phyloP scores from a whole-genome alignment of 1,140 invertebrate genomes.

The Drosophila miranda region DNA sequence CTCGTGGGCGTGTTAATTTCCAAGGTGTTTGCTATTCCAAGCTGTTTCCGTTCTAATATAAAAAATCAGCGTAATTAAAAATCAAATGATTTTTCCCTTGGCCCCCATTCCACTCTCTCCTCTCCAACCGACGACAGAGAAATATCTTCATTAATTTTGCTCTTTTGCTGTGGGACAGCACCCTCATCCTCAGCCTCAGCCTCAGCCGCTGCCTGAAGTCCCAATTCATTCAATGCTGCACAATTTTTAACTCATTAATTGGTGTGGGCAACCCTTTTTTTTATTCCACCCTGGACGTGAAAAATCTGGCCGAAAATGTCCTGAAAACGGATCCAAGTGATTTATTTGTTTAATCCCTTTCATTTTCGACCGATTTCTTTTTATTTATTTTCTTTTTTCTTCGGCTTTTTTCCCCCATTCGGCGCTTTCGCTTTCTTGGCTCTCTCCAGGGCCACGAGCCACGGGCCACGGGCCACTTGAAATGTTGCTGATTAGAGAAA shows the following conservation, averaged over 20 bases:
- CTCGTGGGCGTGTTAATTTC: conserved; percentile 67
- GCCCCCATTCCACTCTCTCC: conserved; percentile 4
- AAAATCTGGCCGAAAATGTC: conserved; percentile 47
- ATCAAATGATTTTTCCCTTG: conserved; percentile 76
- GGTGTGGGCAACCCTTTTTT: conserved; percentile 69
- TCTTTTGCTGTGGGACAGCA: conserved; percentile 54
- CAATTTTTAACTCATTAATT: conserved; percentile 82
- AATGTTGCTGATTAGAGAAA: conserved; percentile 71
- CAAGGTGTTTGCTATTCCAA: conserved; percentile 77
- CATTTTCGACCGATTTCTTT: conserved; percentile 64
- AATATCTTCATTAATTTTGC: conserved; percentile 82
- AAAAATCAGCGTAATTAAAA: conserved; percentile 82
- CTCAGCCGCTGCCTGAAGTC: conserved; percentile 8
- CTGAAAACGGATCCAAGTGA: conserved; percentile 68
- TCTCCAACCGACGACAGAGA: conserved; percentile 47
- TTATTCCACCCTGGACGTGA: conserved; percentile 16
- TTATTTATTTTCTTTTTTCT: conserved; percentile 24
- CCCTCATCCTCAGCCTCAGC: not conserved
- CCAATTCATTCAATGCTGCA: conserved; percentile 75
- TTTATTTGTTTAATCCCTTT: conserved; percentile 82
- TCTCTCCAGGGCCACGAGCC: not conserved
- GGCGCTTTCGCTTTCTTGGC: no score
- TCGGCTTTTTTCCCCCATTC: conserved; percentile 17
- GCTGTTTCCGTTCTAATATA: conserved; percentile 76
- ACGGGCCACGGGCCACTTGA: conserved; percentile 45